Base-by-base conservation (phyloP, 2,888 invertebrate species). In the Tethea ocularis region DNA sequence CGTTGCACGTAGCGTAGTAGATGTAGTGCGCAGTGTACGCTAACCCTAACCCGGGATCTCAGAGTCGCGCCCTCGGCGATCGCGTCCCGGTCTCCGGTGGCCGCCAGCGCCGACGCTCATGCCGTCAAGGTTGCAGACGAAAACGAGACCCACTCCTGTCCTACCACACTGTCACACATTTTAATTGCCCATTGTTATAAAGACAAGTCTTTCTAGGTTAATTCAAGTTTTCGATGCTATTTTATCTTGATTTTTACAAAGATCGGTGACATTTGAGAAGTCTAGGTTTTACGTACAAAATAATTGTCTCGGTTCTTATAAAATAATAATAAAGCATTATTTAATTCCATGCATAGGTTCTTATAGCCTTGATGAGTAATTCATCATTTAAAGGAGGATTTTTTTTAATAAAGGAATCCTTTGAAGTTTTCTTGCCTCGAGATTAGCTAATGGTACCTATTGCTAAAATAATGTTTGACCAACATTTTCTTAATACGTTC, bases 41-140 rank as follows among this genome's bases (percentile, higher is more conserved):
- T 55, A 64, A 68, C 74, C 71, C 70, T 70, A 70, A 72, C 68
- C 69, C 72, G 74, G 75, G 75, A 68, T 68, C 63, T 69, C 64
- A 62, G 69, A 66, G 72, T 71, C 71, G 71, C 68, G 62, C 63
- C 77, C 75, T 74, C 68, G 65, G 66, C 74, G 73, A 72, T 75
- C 74, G 64, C 69, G 77, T 66, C 79, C 75, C 77, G 74, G 75
- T 78, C 81, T 79, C 80, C 74, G 72, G 78, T 79, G 81, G 76
- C 77, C 77, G 76, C 70, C 72, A 74, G 41, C 57, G 54, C 56
- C 22, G 29, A 53, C 20, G 54, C 67, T 72, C 72, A 74, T 67
- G 62, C 72, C 76, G 74, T 77, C 87, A 84, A 85, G 83, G 86
- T 84, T 81, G 79, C 78, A 81, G 86, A 84, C 82, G 79, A 77